These are phyloP conservation scores for Capreolus pygargus DNA, from an alignment of 2,113 vertebrate species.

Conservation along the genomic window DNA sequence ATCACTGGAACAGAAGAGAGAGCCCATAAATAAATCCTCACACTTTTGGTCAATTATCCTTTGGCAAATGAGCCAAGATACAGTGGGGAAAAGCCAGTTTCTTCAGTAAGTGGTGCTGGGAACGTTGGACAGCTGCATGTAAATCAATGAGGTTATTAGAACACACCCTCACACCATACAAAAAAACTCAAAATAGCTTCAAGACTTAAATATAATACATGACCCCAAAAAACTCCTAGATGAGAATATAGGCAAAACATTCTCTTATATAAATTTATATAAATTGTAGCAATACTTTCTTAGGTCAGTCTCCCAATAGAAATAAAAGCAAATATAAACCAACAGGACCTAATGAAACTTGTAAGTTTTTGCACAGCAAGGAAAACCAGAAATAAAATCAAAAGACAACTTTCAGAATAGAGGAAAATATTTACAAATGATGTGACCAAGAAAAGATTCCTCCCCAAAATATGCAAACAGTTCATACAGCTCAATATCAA, in stretches of 20 bases:
- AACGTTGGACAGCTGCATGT: background rate
- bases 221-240: background rate
- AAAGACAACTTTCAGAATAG: background rate
- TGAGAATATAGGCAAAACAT: background rate
- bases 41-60: background rate
- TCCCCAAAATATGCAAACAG: background rate
- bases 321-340: background rate
- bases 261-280: background rate
- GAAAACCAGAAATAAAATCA: background rate
- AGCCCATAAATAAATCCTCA: background rate
- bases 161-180: background rate
- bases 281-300: background rate
- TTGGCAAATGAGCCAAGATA: background rate
- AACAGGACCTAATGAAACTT: background rate
- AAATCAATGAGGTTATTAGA: background rate
- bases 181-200: background rate
- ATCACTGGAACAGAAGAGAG: background rate
- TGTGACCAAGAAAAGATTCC: background rate
- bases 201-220: background rate
- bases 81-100: background rate
- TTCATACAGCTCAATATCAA: background rate
- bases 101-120: background rate
- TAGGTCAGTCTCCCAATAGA: background rate
- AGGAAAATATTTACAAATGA: background rate
- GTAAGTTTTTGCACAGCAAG: background rate